A percentile compares a stretch with the other conserved stretches of the same genome.
These are phyloP conservation scores for Halcyon chelicuti DNA, from an alignment of 2,797 vertebrate species.

Conservation along the genomic window DNA sequence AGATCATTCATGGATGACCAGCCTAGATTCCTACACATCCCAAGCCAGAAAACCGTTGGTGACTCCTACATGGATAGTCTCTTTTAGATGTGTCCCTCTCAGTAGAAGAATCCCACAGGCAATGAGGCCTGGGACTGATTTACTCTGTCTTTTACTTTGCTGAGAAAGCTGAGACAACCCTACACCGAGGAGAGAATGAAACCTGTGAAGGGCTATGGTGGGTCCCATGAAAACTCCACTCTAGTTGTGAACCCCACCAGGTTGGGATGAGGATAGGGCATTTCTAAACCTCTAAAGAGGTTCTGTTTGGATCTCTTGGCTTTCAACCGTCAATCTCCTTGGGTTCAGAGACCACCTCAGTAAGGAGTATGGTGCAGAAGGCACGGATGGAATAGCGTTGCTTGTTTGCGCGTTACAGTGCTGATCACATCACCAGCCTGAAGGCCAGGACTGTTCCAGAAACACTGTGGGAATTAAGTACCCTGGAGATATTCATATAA, in stretches of 20 bases:
- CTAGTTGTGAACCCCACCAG: rapidly evolving
- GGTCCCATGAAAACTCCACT: rapidly evolving
- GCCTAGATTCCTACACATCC: too few relatives aligned
- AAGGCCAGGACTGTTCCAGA: neutral
- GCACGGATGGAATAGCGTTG: neutral
- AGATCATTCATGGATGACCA: neutral
- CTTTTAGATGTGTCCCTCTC: neutral
- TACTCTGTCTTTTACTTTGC: neutral
- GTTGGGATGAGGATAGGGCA: neutral
- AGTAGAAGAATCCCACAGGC: rapidly evolving
- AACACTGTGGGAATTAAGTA: neutral
- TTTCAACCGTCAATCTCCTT: rapidly evolving
- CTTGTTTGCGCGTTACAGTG: neutral
- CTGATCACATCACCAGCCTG: neutral
- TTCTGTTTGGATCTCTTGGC: rapidly evolving
- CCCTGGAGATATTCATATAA: neutral
- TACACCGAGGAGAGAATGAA: neutral
- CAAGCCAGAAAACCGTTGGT: neutral
- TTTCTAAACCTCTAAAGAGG: neutral
- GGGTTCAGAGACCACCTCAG: neutral
- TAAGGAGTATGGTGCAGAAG: neutral
- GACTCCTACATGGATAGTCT: neutral
- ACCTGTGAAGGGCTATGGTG: neutral
- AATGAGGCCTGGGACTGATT: neutral
- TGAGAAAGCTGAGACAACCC: neutral